phyloP scores from a whole-genome alignment of 2,797 vertebrate genomes.

The Phrynocephalus forsythii region DNA sequence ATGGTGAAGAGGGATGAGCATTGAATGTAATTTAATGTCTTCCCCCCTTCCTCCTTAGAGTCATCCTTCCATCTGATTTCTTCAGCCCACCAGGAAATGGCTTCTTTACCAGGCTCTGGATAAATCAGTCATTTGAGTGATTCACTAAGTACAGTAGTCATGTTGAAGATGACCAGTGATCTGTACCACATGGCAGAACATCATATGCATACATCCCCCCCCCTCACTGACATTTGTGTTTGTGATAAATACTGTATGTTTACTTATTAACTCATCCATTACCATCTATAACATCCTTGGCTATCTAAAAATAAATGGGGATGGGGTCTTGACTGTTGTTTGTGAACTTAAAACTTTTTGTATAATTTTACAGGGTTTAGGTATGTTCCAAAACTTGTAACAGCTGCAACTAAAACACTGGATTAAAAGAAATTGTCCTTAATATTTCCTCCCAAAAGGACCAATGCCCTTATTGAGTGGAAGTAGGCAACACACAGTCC shows the following conservation, averaged over 20 bases:
- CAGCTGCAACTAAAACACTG: no score
- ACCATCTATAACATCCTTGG: no score
- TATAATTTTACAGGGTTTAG: no score
- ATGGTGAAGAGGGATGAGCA: background rate
- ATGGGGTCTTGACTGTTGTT: no score
- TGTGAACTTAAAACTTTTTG: no score
- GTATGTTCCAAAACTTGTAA: no score
- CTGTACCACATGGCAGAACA: background rate
- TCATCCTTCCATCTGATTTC: background rate
- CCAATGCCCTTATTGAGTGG: no score
- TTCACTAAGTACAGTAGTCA: background rate
- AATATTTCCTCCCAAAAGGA: no score
- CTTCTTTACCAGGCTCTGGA: background rate
- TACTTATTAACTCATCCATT: no score
- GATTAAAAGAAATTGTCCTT: no score
- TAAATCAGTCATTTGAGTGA: background rate
- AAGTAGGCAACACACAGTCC: no score
- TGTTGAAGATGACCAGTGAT: background rate
- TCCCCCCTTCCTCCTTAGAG: background rate
- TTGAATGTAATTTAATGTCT: background rate
- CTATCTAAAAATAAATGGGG: no score
- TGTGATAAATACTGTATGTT: background rate
- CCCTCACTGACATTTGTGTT: background rate
- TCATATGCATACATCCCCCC: background rate
- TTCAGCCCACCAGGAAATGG: constrained; percentile 14